Evolutionary conservation across 2,888 invertebrate genomes (phyloP).

Genomic region (Metallyticus violacea): DNA sequence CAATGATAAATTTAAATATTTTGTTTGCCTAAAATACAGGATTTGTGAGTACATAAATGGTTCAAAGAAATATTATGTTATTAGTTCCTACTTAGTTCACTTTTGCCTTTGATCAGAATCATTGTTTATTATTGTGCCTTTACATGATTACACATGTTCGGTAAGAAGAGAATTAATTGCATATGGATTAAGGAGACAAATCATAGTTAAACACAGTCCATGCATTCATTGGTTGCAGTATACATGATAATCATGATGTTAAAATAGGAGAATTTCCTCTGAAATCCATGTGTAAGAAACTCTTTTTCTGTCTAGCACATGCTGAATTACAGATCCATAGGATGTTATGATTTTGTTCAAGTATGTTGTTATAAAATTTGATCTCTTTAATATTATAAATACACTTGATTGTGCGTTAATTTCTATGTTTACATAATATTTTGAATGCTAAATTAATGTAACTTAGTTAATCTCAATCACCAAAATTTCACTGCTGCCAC

Average conservation of each 20-base stretch:
- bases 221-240: neutral
- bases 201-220: neutral
- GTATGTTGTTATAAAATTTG: neutral
- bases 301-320: neutral
- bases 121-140: neutral
- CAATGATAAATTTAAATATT: neutral
- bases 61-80: neutral
- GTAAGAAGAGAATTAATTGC: neutral
- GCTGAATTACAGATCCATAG: neutral
- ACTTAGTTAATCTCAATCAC: too few species aligned
- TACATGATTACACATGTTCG: neutral
- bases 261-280: neutral
- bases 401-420: too few species aligned
- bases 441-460: too few species aligned
- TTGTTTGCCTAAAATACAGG: neutral
- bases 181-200: neutral
- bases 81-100: neutral
- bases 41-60: neutral
- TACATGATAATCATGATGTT: neutral
- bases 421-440: too few species aligned
- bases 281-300: neutral
- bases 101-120: neutral
- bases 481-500: too few species aligned
- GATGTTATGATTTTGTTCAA: too few species aligned
- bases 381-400: neutral